Evolutionary conservation across 2,888 invertebrate species (phyloP).

Genomic region (Allophyes oxyacanthae): DNA sequence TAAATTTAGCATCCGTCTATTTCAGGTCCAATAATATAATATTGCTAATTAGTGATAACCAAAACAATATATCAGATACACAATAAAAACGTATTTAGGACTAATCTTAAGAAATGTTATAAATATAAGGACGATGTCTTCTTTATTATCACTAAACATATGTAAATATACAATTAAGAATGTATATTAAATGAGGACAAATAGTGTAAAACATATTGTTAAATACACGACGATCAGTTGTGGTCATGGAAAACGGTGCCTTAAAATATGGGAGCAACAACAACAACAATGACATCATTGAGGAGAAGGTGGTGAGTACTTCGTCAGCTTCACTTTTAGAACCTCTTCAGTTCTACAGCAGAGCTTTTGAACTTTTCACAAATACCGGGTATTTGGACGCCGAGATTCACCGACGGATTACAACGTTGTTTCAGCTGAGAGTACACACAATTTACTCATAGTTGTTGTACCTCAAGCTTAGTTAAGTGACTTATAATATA

Average conservation of each 20-base stretch:
- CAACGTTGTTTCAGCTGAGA: background rate
- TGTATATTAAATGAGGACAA: slow-evolving; percentile 66
- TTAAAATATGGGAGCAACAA: slow-evolving; percentile 90
- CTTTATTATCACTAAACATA: slow-evolving; percentile 53
- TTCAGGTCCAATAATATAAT: slow-evolving; percentile 41
- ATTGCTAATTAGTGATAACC: slow-evolving; percentile 25
- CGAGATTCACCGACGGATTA: background rate
- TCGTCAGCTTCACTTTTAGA: slow-evolving; percentile 38
- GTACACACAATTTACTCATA: too few species aligned
- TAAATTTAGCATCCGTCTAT: slow-evolving; percentile 2
- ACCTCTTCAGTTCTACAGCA: slow-evolving; percentile 14
- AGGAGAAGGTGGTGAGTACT: slow-evolving; percentile 86
- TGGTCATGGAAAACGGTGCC: slow-evolving; percentile 90
- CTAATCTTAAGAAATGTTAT: slow-evolving; percentile 37
- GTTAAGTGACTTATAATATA: too few species aligned
- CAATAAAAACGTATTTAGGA: slow-evolving; percentile 27
- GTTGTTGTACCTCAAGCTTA: too few species aligned
- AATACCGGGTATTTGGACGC: background rate
- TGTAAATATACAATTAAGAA: slow-evolving; percentile 47
- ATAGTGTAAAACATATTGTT: slow-evolving; percentile 69
- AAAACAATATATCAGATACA: slow-evolving; percentile 43
- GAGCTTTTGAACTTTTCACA: slow-evolving; percentile 14
- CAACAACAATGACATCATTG: slow-evolving; percentile 86
- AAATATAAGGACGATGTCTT: slow-evolving; percentile 43
- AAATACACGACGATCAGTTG: slow-evolving; percentile 80